Conservation (phyloP, 2,113 vertebrate genomes). For the Muscicapa adusta region DNA sequence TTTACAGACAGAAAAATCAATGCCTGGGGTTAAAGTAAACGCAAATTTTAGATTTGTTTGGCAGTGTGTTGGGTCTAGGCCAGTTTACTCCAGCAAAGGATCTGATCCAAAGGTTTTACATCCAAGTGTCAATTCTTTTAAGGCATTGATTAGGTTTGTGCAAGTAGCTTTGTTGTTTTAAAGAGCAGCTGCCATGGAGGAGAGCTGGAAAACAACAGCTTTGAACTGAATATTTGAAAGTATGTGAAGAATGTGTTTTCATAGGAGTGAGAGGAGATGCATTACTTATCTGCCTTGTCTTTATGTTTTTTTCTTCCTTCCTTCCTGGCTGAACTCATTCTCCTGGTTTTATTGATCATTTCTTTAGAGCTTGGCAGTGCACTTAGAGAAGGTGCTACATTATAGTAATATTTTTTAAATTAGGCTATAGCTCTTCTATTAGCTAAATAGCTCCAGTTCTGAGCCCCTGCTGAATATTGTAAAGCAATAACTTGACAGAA, state of each 20-base stretch:
- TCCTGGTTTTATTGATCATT: not conserved
- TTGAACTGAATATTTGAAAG: not conserved
- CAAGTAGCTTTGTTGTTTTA: not conserved
- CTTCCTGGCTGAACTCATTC: not conserved
- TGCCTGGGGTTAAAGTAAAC: not conserved
- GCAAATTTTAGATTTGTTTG: not conserved
- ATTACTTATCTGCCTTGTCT: not conserved
- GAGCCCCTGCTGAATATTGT: not conserved
- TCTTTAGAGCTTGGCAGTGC: not conserved
- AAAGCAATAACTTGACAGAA: not conserved
- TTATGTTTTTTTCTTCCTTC: not conserved
- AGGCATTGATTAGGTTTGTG: not conserved
- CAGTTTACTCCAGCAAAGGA: not conserved
- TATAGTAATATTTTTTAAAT: not conserved
- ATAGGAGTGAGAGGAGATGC: not conserved
- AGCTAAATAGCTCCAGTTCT: not conserved
- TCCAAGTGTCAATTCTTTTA: not conserved
- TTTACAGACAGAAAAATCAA: not conserved
- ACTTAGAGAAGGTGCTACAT: not conserved
- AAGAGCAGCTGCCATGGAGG: not conserved
- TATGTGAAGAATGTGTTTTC: constrained; percentile 1
- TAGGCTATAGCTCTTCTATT: not conserved
- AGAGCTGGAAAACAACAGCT: constrained; percentile 25
- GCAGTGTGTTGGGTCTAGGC: not conserved
- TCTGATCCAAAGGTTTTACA: not conserved